Conservation (phyloP, 2,888 invertebrate species). For the Morpho achilles region DNA sequence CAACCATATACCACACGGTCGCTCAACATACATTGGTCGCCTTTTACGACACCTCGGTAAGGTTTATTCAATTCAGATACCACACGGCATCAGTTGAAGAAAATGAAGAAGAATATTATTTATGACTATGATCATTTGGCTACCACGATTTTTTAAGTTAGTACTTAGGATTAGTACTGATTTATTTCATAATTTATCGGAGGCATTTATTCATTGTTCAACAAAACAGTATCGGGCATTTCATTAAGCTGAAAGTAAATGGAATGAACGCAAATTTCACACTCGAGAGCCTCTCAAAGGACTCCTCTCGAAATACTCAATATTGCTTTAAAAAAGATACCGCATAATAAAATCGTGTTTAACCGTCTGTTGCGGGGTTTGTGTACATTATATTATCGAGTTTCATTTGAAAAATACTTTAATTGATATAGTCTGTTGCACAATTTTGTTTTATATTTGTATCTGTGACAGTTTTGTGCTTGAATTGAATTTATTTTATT, state of each 20-base stretch:
- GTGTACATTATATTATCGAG: conserved; percentile 2
- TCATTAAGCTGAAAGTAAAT: conserved; percentile 64
- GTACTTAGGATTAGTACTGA: too few species aligned
- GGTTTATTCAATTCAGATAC: too few species aligned
- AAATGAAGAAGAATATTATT: too few species aligned
- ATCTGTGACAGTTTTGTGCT: background rate
- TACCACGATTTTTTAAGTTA: too few species aligned
- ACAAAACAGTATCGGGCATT: conserved; percentile 53
- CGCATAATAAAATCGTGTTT: conserved; percentile 62
- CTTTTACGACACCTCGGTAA: too few species aligned
- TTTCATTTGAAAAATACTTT: conserved; percentile 5
- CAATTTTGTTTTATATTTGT: conserved; percentile 2
- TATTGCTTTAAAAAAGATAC: conserved; percentile 58
- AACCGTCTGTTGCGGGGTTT: conserved; percentile 30
- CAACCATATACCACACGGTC: too few species aligned
- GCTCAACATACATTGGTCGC: too few species aligned
- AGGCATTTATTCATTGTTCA: background rate
- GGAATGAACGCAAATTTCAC: conserved; percentile 63
- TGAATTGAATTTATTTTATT: background rate
- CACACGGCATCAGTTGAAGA: too few species aligned
- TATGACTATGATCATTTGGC: too few species aligned
- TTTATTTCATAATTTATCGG: too few species aligned
- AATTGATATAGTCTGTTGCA: background rate
- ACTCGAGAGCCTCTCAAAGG: conserved; percentile 65
- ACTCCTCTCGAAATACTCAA: conserved; percentile 55